Evolutionary conservation across 2,113 vertebrate genomes (phyloP).

Genomic region (Phodopus roborovskii): DNA sequence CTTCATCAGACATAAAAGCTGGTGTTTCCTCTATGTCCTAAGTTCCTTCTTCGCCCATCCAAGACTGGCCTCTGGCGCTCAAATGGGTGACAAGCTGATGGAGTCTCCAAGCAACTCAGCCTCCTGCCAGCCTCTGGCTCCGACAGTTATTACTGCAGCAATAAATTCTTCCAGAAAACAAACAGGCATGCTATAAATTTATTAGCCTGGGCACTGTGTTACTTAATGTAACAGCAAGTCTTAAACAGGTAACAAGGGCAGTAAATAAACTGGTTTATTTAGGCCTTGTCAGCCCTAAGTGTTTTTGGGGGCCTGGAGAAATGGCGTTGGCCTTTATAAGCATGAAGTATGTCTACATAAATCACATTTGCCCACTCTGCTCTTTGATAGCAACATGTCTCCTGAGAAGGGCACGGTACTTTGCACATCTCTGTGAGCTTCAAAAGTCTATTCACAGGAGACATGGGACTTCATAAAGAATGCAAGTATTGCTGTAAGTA

Average conservation of each 20-base stretch:
- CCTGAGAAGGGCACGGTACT: neutral
- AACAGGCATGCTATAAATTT: conserved; percentile 89
- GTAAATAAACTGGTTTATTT: conserved; percentile 88
- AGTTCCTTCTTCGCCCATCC: conserved; percentile 89
- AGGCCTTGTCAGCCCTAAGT: conserved; percentile 79
- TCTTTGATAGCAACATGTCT: neutral
- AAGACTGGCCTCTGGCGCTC: conserved; percentile 87
- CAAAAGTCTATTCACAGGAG: neutral
- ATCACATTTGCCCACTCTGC: neutral
- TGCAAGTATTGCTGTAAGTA: accelerated
- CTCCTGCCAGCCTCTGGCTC: conserved; percentile 90
- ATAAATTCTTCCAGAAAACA: conserved; percentile 95
- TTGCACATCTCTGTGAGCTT: neutral
- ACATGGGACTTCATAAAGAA: neutral
- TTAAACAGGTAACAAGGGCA: conserved; percentile 88
- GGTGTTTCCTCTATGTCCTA: conserved; percentile 88
- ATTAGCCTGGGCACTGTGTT: conserved; percentile 92
- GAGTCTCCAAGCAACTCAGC: conserved; percentile 91
- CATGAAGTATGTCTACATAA: conserved; percentile 15
- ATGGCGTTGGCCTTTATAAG: conserved; percentile 34
- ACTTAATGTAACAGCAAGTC: conserved; percentile 93
- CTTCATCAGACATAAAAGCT: conserved; percentile 89
- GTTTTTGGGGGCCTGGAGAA: conserved; percentile 54
- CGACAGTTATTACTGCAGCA: conserved; percentile 95
- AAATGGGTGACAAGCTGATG: conserved; percentile 94